Conservation (phyloP, 2,113 vertebrate genomes). For the Esox niger region DNA sequence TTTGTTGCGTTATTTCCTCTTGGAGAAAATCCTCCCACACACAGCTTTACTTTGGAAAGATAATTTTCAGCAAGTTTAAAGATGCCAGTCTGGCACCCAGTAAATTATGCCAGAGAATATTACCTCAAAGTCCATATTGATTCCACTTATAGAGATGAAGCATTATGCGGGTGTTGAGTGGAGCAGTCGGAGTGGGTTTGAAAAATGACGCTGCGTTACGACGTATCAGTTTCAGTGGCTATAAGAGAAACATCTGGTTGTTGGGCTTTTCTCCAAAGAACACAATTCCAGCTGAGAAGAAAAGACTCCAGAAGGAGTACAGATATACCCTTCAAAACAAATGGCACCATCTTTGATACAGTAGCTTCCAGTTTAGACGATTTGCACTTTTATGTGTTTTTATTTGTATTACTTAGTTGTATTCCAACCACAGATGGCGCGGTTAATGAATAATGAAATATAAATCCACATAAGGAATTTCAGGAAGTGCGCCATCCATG, state of each 20-base stretch:
- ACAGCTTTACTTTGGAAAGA: slow-evolving; percentile 48
- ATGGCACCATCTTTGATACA: slow-evolving; percentile 48
- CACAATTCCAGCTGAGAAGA: slow-evolving; percentile 62
- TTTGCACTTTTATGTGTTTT: slow-evolving; percentile 7
- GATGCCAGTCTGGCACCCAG: slow-evolving; percentile 43
- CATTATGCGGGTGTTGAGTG: slow-evolving; percentile 70
- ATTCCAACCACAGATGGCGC: slow-evolving; percentile 6
- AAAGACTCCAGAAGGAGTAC: slow-evolving; percentile 51
- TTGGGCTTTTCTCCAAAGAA: slow-evolving; percentile 69
- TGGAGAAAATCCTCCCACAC: slow-evolving; percentile 55
- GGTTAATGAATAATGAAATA: slow-evolving; percentile 26
- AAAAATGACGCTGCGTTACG: slow-evolving; percentile 69
- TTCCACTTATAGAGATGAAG: slow-evolving; percentile 64
- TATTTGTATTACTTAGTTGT: slow-evolving; percentile 1
- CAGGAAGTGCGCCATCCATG: slow-evolving; percentile 24
- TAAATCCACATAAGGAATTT: slow-evolving; percentile 29
- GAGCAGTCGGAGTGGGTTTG: slow-evolving; percentile 54
- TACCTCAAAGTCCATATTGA: slow-evolving; percentile 66
- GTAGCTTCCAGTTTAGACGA: slow-evolving; percentile 37
- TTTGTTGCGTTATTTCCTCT: slow-evolving; percentile 48
- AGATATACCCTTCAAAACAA: slow-evolving; percentile 66
- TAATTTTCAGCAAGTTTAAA: slow-evolving; percentile 55
- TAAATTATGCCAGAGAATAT: slow-evolving; percentile 61
- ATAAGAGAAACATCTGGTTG: slow-evolving; percentile 79
- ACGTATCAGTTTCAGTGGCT: slow-evolving; percentile 76